A percentile compares a stretch with the other conserved stretches of the same genome.
Evolutionary conservation across 2,113 vertebrate genomes (phyloP).

Genomic region (Damaliscus lunatus): DNA sequence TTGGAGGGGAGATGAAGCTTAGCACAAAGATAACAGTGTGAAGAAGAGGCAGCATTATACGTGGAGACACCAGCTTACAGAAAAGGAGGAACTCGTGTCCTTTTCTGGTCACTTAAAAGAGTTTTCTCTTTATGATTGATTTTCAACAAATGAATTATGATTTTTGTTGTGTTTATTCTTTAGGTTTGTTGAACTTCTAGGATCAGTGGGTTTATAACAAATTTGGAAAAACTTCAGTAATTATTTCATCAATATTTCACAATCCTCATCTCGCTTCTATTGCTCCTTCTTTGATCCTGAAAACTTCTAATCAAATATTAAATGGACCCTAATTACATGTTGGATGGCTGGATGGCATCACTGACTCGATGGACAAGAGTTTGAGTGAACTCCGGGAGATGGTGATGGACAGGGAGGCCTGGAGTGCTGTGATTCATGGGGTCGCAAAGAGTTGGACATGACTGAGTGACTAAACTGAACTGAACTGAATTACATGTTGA

Average conservation of each 20-base stretch:
- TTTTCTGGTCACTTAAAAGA: neutral
- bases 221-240: neutral
- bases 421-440: no score
- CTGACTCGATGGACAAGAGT: no score
- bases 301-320: neutral
- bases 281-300: neutral
- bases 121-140: neutral
- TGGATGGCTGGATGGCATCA: no score
- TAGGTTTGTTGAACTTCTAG: neutral
- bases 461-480: no score
- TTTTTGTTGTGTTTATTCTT: neutral
- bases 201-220: neutral
- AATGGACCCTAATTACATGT: neutral
- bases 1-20: neutral
- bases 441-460: fast-evolving
- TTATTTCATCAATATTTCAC: neutral
- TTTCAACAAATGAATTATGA: neutral
- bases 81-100: neutral
- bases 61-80: neutral
- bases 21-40: neutral
- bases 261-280: neutral
- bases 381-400: no score
- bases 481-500: neutral
- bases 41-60: neutral
- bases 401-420: no score